phyloP scores from a whole-genome alignment of 2,113 vertebrate genomes.

The Collichthys lucidus region DNA sequence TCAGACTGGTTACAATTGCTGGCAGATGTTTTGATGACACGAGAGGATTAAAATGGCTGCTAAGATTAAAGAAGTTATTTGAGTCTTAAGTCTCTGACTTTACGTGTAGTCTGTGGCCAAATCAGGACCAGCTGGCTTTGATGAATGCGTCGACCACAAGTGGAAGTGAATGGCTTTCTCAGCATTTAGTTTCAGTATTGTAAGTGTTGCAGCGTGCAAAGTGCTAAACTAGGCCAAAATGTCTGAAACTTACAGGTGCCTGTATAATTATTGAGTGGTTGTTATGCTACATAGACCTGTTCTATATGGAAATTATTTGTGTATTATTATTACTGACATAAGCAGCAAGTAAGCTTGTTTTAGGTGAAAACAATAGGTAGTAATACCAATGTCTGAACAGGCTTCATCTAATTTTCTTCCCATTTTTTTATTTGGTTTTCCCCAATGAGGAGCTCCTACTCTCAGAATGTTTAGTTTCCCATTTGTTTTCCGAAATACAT shows the following conservation, averaged over 20 bases:
- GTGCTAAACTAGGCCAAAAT: constrained; percentile 7
- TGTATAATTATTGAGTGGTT: not conserved
- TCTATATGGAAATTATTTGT: not conserved
- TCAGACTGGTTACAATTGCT: constrained; percentile 41
- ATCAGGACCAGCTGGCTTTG: constrained; percentile 56
- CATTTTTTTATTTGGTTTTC: not conserved
- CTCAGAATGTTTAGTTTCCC: not conserved
- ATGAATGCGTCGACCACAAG: constrained; percentile 40
- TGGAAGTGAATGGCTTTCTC: constrained; percentile 25
- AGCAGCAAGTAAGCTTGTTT: not conserved
- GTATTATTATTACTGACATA: not conserved
- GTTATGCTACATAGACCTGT: not conserved
- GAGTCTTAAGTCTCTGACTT: constrained; percentile 44
- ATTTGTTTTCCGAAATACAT: not conserved
- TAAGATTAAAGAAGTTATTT: constrained; percentile 49
- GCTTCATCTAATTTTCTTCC: not conserved
- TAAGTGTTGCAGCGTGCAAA: not conserved
- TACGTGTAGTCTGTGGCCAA: constrained; percentile 37
- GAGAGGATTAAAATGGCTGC: constrained; percentile 39
- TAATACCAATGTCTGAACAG: not conserved
- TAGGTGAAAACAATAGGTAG: no score
- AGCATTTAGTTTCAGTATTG: not conserved
- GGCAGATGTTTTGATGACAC: constrained; percentile 61
- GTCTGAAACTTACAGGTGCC: constrained; percentile 12
- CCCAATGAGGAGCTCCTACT: not conserved